Evolutionary conservation across 2,888 invertebrate genomes (phyloP).

Genomic region (Xylocampa areola): DNA sequence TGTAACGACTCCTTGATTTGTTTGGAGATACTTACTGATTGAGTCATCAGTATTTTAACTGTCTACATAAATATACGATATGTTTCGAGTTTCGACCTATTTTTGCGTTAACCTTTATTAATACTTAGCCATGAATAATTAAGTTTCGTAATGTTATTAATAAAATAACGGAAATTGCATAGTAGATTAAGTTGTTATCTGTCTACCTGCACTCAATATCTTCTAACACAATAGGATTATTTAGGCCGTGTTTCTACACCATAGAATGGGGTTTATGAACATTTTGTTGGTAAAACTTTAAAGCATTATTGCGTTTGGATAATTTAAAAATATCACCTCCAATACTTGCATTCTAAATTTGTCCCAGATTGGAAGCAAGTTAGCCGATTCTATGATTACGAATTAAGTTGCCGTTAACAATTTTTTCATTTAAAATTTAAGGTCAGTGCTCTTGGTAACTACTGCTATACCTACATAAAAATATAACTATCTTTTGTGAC

Average conservation of each 20-base stretch:
- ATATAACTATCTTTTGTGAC: conserved; percentile 41
- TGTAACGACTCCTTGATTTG: conserved; percentile 65
- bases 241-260: too few species aligned
- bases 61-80: conserved; percentile 1
- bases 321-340: too few species aligned
- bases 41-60: conserved; percentile 52
- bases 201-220: background rate
- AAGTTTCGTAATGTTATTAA: conserved; percentile 13
- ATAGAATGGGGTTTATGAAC: too few species aligned
- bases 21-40: conserved; percentile 63
- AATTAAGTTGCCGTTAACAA: background rate
- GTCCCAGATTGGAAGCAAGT: too few species aligned
- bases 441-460: conserved; percentile 36
- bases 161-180: conserved; percentile 18
- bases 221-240: background rate
- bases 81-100: conserved; percentile 8
- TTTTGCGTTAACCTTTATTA: conserved; percentile 6
- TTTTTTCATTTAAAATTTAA: conserved; percentile 13
- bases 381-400: too few species aligned
- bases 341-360: too few species aligned
- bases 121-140: conserved; percentile 9
- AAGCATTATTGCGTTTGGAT: too few species aligned
- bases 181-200: background rate
- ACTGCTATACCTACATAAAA: conserved; percentile 31
- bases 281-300: too few species aligned